These are phyloP conservation scores for Chouioia cunea DNA, from an alignment of 2,888 invertebrate species.

Conservation along the genomic window DNA sequence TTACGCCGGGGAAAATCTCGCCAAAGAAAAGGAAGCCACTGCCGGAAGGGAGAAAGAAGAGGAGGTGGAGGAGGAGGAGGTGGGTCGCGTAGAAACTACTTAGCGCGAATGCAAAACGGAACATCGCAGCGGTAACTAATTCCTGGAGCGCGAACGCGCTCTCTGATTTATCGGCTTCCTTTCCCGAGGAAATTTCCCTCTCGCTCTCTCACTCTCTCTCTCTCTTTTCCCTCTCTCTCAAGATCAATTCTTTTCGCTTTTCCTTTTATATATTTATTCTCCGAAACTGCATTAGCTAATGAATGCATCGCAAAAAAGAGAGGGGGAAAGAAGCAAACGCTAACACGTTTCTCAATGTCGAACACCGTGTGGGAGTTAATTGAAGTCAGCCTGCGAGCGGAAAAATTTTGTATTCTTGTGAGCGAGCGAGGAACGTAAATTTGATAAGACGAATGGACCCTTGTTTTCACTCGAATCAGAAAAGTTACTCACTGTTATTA, in stretches of 20 bases:
- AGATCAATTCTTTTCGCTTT: no score
- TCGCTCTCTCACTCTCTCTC: neutral
- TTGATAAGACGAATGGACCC: neutral
- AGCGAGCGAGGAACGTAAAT: conserved; percentile 13
- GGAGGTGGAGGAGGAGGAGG: conserved; percentile 36
- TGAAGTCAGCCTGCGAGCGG: conserved; percentile 13
- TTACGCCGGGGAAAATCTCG: conserved; percentile 17
- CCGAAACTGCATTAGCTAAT: conserved; percentile 42
- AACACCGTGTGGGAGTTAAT: conserved; percentile 27
- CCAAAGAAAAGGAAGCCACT: conserved; percentile 39
- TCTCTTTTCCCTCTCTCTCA: neutral
- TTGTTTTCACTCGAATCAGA: conserved; percentile 21
- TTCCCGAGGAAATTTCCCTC: conserved; percentile 4
- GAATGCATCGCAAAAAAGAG: conserved; percentile 5
- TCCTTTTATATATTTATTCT: no score
- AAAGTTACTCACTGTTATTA: conserved; percentile 34
- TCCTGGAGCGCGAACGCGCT: conserved; percentile 54
- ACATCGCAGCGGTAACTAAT: conserved; percentile 63
- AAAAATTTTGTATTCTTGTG: conserved; percentile 26
- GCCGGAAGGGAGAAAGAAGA: conserved; percentile 36
- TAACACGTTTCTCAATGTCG: neutral
- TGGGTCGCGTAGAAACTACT: conserved; percentile 54
- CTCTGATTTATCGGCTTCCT: conserved; percentile 63
- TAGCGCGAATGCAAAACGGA: conserved; percentile 63
- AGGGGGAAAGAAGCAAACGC: no score